phyloP scores from a whole-genome alignment of 2,113 vertebrate genomes.

The Corydoras maculifer region DNA sequence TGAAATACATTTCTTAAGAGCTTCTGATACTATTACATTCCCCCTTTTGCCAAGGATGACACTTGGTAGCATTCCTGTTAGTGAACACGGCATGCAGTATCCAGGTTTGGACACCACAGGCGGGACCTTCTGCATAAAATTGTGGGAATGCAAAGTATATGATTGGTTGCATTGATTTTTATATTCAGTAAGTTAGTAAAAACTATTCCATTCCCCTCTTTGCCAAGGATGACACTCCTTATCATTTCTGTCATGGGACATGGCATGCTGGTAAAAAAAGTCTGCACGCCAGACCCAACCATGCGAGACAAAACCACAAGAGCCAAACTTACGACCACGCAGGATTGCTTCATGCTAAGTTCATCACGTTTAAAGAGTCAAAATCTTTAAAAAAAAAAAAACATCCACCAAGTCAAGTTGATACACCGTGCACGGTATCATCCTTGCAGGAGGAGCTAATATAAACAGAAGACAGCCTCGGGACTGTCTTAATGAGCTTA shows the following conservation, averaged over 20 bases:
- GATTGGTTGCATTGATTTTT: background rate
- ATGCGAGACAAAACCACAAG: no score
- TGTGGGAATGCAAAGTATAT: conserved; percentile 12
- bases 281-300: no score
- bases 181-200: conserved; percentile 14
- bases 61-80: conserved; percentile 21
- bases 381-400: no score
- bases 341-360: no score
- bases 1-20: conserved; percentile 57
- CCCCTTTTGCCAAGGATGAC: conserved; percentile 52
- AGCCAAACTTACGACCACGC: no score
- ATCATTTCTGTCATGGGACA: no score
- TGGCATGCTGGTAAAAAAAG: no score
- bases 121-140: conserved; percentile 10
- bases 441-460: background rate
- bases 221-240: no score
- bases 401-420: no score
- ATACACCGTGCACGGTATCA: no score
- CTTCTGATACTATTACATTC: conserved; percentile 45
- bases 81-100: background rate
- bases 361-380: no score
- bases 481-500: conserved; percentile 17
- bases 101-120: background rate
- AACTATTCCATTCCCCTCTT: conserved; percentile 2
- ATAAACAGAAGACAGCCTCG: background rate